Evolutionary conservation across 1,140 invertebrate genomes (phyloP).

Genomic region (Lepidurus arcticus): DNA sequence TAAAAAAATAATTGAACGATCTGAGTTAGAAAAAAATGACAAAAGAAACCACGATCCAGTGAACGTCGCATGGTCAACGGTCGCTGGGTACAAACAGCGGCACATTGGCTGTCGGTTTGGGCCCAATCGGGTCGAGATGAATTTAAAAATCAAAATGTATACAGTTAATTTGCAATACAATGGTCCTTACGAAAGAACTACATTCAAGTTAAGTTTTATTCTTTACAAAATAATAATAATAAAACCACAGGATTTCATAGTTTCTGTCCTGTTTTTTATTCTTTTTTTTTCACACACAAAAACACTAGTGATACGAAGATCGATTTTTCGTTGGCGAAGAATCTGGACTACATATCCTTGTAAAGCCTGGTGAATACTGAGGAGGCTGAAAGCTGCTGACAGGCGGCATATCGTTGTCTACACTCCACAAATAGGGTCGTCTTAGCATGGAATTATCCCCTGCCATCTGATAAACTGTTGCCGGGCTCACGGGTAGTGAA

Average conservation of each 20-base stretch:
- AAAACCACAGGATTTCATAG: background rate
- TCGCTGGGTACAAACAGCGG: background rate
- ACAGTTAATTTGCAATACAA: background rate
- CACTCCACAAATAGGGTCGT: conserved; percentile 31
- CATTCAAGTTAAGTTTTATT: background rate
- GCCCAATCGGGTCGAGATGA: background rate
- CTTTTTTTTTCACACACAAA: background rate
- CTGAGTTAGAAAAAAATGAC: background rate
- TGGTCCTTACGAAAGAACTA: background rate
- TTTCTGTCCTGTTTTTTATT: background rate
- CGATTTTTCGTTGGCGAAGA: background rate
- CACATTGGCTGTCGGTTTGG: background rate
- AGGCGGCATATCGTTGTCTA: conserved; percentile 1
- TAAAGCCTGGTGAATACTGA: background rate
- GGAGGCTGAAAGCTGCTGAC: background rate
- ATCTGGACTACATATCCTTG: background rate
- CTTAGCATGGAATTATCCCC: conserved; percentile 20
- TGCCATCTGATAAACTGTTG: background rate
- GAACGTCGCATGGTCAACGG: background rate
- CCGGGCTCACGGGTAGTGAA: background rate
- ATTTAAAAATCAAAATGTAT: background rate
- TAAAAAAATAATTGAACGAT: background rate
- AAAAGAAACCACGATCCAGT: background rate
- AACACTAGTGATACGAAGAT: background rate
- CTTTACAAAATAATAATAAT: background rate